Evolutionary conservation across 2,113 vertebrate genomes (phyloP), one percentile per base, ranked within the genome.

Genomic region (Salvelinus fontinalis): DNA sequence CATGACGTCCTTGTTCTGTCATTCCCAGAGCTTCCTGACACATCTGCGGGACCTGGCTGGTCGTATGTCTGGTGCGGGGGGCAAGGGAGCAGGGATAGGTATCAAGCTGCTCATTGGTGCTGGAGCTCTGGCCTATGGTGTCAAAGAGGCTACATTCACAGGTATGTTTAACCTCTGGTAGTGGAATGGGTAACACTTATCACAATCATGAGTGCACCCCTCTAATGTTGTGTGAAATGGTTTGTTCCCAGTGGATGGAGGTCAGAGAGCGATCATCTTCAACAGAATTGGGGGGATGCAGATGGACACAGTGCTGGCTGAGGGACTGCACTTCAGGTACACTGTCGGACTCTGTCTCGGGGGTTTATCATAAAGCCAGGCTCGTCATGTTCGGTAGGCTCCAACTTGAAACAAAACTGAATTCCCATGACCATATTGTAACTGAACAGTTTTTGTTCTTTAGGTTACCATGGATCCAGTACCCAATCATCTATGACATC

Each of bases 401-500:
- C 39, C 39, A 44, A 44, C 39, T 12, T 44, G 39, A 11, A 44
- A 9, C 39, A 44, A 44, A 44, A 44, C 39, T 44, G 9, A 44
- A 44, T 44, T 44, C 9, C 11, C 39, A 44, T 44, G 9, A 44
- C 39, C 39, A 11, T 44, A 44, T 44, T 44, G 39, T 11, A 22
- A 44, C 3, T 57, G 29, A 59, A 48, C 16, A 27, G 39, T 44
- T 27, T 7, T 54, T 20, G 31, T 44, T 44, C 39, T 64, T 73
- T 3, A 98, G 97, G 90, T 89, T 98, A 20, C 97, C 97, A 3
- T 98, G 96, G 96, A 93, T 98, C 92, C 96, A 98, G 84, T 97
- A 98, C 74, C 97, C 97, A 49, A 92, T 98, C 85, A 97, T 98
- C 91, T 98, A 98, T 65, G 97, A 99, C 80, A 97, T 98, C 86